phyloP scores from a whole-genome alignment of 2,888 invertebrate genomes.

The Acholoe squamosa region DNA sequence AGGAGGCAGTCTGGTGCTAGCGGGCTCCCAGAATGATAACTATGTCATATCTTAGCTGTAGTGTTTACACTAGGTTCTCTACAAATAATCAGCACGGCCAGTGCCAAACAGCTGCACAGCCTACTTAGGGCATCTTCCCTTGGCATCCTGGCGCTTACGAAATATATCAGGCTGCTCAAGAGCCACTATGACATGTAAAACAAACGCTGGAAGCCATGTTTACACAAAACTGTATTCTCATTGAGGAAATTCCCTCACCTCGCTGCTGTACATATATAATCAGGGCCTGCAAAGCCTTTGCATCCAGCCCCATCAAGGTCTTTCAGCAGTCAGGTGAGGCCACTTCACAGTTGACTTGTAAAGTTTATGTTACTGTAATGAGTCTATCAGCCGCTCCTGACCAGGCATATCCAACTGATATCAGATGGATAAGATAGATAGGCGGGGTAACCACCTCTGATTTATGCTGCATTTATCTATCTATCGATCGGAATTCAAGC shows the following conservation, averaged over 20 bases:
- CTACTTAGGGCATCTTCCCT: constrained; percentile 14
- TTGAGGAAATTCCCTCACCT: not conserved
- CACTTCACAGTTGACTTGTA: constrained; percentile 36
- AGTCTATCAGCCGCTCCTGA: not conserved
- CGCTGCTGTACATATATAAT: not conserved
- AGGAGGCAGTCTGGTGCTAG: not conserved
- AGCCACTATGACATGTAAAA: constrained; percentile 49
- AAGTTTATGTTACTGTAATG: constrained; percentile 23
- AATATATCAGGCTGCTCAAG: constrained; percentile 31
- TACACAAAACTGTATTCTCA: constrained; percentile 10
- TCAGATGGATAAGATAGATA: constrained; percentile 39
- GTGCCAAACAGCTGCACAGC: not conserved
- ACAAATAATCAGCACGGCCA: constrained; percentile 52
- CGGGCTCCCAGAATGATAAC: constrained; percentile 50
- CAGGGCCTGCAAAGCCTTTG: not conserved
- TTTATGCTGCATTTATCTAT: constrained; percentile 36
- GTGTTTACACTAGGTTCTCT: constrained; percentile 43
- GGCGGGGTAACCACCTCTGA: constrained; percentile 13
- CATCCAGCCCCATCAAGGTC: not conserved
- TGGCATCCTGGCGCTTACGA: constrained; percentile 38
- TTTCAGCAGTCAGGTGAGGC: not conserved
- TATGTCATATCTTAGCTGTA: constrained; percentile 48
- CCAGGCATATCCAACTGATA: constrained; percentile 45
- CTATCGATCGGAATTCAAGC: constrained; percentile 30
- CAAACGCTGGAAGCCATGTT: constrained; percentile 20